Conservation (phyloP, 2,113 vertebrate species). For the Datnioides undecimradiatus region DNA sequence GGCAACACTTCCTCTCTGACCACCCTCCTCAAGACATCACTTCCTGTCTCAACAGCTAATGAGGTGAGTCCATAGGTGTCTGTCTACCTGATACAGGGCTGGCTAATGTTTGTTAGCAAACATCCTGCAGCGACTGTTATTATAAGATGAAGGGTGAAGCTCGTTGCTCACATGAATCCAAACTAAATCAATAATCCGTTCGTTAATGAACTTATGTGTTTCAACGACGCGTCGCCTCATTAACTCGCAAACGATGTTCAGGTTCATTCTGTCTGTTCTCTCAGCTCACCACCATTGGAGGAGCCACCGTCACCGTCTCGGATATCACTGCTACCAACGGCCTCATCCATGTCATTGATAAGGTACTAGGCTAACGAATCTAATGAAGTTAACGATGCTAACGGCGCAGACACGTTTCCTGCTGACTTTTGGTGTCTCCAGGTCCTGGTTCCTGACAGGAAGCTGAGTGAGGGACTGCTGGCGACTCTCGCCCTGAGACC, state of each 20-base stretch:
- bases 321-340: conserved; percentile 90
- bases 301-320: conserved; percentile 81
- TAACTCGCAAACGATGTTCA: too few relatives aligned
- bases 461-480: conserved; percentile 82
- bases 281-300: conserved; percentile 86
- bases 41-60: conserved; percentile 83
- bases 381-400: background rate
- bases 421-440: conserved; percentile 45
- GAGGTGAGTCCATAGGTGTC: conserved; percentile 81
- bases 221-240: too few relatives aligned
- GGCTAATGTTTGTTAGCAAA: background rate
- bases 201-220: too few relatives aligned
- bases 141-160: background rate
- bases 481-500: conserved; percentile 87
- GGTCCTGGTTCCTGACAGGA: conserved; percentile 88
- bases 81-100: background rate
- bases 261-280: background rate
- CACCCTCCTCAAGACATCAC: conserved; percentile 83
- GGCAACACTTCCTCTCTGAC: conserved; percentile 81
- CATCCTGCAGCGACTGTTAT: background rate
- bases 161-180: background rate
- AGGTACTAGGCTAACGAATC: conserved; percentile 76
- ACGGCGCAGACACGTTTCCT: background rate
- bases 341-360: conserved; percentile 90
- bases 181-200: too few relatives aligned